A percentile compares a stretch with the other conserved stretches of the same genome.
Conservation (phyloP, 2,797 vertebrate species). For the Lindbergichthys nudifrons region DNA sequence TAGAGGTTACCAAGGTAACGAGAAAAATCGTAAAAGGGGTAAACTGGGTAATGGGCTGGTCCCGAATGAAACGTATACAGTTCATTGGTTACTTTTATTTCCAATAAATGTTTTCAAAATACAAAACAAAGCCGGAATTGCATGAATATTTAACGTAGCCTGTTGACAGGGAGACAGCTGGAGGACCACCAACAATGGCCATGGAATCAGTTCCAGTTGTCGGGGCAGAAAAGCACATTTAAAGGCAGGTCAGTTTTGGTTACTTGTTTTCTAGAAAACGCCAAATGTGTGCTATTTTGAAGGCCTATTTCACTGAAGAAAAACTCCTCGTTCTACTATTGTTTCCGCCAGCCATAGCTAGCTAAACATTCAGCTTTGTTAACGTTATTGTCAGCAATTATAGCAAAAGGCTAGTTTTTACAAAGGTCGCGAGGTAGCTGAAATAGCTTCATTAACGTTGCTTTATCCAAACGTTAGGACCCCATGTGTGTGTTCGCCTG, state of each 20-base stretch:
- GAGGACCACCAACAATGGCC: too few relatives aligned
- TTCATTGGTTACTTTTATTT: background rate
- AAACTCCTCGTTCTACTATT: too few relatives aligned
- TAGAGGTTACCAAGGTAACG: conserved; percentile 80
- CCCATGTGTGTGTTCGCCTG: too few relatives aligned
- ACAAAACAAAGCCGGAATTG: background rate
- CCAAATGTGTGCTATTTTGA: too few relatives aligned
- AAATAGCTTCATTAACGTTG: background rate
- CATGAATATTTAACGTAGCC: background rate
- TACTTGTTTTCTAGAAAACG: background rate
- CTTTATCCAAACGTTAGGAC: background rate
- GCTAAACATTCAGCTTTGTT: too few relatives aligned
- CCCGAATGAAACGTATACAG: background rate
- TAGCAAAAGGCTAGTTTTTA: background rate
- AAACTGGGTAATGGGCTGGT: conserved; percentile 6
- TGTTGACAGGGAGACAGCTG: too few relatives aligned
- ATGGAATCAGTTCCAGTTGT: background rate
- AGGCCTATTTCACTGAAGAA: too few relatives aligned
- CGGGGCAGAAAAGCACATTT: too few relatives aligned
- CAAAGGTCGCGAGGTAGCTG: background rate
- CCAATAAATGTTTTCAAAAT: background rate
- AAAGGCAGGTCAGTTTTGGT: background rate
- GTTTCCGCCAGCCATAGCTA: too few relatives aligned
- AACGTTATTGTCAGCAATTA: too few relatives aligned
- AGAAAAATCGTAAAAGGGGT: background rate